Base-by-base conservation (phyloP, 2,797 vertebrate genomes). In the Amblyopsis hoosieri region DNA sequence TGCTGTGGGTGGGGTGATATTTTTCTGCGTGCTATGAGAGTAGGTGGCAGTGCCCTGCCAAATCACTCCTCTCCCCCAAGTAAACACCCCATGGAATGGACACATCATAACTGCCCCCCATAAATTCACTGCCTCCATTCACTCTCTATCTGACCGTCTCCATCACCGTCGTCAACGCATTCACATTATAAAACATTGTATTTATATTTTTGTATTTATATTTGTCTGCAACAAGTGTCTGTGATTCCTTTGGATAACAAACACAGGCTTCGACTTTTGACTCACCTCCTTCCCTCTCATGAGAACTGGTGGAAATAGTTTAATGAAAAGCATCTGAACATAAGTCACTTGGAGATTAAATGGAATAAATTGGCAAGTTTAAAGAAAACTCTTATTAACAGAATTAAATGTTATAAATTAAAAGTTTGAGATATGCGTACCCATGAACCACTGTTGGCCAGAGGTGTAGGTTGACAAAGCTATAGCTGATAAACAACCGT, bases 21-120 rank as follows among this genome's bases (percentile, higher is more conserved):
- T 79, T 72, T 71, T 72, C 59, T 61, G 67, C 57, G 23, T 79
- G 67, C 69, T 64, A 72, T 60, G 54, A 37, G 55, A 64, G 79
- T 82, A 80, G 84, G 80, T 78, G 76, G 71, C 55, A 47, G 29
- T 7, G 42, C 42, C 15, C 47, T 65, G 85, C 71, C 80, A 86
- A 75, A 71, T 65, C 47, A 66, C 62, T 66, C 48, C 45, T 50
- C 47, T 50, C 50, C 62, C 33, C 48, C 55, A 64, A 69, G 45
- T 52, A 72, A 55, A 76, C 79, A 78, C 51, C 2, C 17, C 55
- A 71, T 80, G 48, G 78, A 81, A 70, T 78, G 55, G 77, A 74
- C 74, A 76, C 71, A 76, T 74, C 67, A 78, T 72, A 33, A 71
- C 57, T 60, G 29, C 45, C 13, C 4, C 54, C 33, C 23, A 46